These are phyloP conservation scores for Odocoileus virginianus DNA, from an alignment of 2,113 vertebrate genomes.

Conservation along the genomic window DNA sequence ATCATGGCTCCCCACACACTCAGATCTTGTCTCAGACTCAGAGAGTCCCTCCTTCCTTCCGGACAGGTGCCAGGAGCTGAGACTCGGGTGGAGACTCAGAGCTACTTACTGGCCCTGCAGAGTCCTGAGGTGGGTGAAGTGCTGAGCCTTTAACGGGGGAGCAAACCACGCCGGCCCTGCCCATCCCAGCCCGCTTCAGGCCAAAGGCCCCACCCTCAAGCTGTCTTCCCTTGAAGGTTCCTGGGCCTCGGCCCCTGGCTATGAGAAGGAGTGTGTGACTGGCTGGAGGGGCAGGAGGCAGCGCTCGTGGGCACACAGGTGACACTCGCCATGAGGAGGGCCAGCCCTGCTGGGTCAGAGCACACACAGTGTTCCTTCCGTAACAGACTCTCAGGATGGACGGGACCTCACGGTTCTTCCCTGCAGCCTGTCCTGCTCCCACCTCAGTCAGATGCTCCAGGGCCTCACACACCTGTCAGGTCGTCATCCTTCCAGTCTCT, in stretches of 20 bases:
- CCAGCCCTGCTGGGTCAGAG: neutral
- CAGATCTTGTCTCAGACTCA: neutral
- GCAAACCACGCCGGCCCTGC: neutral
- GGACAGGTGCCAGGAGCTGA: neutral
- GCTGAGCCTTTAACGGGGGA: neutral
- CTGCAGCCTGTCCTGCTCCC: neutral
- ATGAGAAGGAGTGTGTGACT: neutral
- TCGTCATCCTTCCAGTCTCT: neutral
- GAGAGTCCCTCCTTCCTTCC: neutral
- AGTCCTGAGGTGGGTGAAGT: neutral
- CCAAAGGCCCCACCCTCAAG: neutral
- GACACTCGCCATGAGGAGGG: neutral
- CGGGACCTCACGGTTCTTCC: no score
- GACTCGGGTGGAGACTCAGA: neutral
- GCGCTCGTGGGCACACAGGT: neutral
- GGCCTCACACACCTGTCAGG: neutral
- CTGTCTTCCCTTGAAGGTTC: neutral
- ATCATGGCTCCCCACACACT: neutral
- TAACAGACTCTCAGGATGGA: neutral
- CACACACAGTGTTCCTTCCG: neutral
- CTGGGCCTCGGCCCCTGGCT: neutral
- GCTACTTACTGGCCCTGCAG: neutral
- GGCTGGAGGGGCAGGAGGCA: neutral
- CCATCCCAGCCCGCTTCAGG: neutral
- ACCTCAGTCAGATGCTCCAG: neutral